Evolutionary conservation across 2,888 invertebrate species (phyloP), one percentile per base, ranked within the genome.

Genomic region (Pristionchus arcanus): DNA sequence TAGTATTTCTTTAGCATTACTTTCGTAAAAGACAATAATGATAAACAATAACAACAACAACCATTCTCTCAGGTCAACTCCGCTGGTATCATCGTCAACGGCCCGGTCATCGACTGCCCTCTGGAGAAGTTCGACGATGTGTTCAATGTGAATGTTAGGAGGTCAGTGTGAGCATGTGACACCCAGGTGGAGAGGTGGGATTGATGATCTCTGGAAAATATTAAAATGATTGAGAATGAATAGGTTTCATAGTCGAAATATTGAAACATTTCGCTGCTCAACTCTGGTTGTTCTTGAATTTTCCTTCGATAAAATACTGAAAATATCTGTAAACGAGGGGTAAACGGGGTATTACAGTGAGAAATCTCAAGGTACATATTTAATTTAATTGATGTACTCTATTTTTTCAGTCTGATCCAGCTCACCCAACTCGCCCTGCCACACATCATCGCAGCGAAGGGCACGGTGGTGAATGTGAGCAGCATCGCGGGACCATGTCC

Each of bases 381-480:
- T 37, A 4, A 42, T 34, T 77, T 13, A 37, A 28, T 11, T 13
- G n/a, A n/a, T n/a, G n/a, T n/a, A n/a, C n/a, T n/a, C n/a, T n/a
- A n/a, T n/a, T 49, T 13, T 92, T 93, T 87, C 88, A 94, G 95
- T 90, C 90, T 95, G 34, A 91, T 95, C 53, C 91, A 91, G 34
- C 89, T 95, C 83, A 95, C 94, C 19, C 92, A 93, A 59, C 90
- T 91, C 11, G 94, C 93, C 37, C 91, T 95, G 31, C 95, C 95
- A 2, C 92, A 94, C 84, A 90, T 95, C 42, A 93, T 93, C 77
- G 90, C 91, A 15, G 90, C 92, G 7, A 94, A 94, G 95, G 98
- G 98, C n/a, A 97, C 97, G 92, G 97, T 98, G 93, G 98, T 99
- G 0, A 99, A 98, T 95, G 97, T 99, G 0, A 98, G 98, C 1